Base-by-base conservation (phyloP, 2,113 vertebrate genomes). In the Camelus bactrianus region DNA sequence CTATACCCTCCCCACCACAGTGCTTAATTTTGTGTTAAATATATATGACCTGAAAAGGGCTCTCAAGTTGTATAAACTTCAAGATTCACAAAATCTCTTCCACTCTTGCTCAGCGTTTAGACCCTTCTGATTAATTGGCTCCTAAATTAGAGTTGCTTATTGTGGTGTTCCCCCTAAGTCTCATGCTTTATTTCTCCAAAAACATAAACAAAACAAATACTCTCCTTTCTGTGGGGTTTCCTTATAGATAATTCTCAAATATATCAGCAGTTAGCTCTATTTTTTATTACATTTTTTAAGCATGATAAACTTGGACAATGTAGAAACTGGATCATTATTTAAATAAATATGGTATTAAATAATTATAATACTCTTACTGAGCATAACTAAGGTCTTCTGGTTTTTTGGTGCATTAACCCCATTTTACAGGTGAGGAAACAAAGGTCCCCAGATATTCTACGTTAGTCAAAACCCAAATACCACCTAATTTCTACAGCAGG, bases 201-300 rank as follows among this genome's bases (percentile, higher is more conserved):
- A 91, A 64, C 6, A 46, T 65, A 82, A 90, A 50, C 4, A 58
- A 86, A 80, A 52, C 35, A 83, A 65, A 83, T 93, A 30, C 8
- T 65, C 60, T 90, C 24, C 38, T 80, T 91, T 79, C 46, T 58
- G 42, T 95, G 54, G 9, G 10, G 5, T 96, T 89, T 94, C 58
- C 76, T 5, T 76, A 17, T 89, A 76, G 26, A 50, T 75, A 75
- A 89, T 85, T 92, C 54, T 81, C 83, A 93, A 93, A 54, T 72
- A 32, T 19, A 13, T 60, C 22, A 60, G 64, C 15, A 30, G 22
- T 91, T 83, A 65, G 11, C n/a, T 82, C 46, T 62, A 6, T 32
- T 93, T 96, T 80, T 82, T 7, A 48, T 94, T 42, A n/a, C 42
- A 35, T 72, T 86, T 94, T 91, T 81, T 32, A 58, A 64, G 9